Evolutionary conservation across 2,797 vertebrate species (phyloP), one percentile per base, ranked within the genome.

Genomic region (Crocodylus rhombifer): DNA sequence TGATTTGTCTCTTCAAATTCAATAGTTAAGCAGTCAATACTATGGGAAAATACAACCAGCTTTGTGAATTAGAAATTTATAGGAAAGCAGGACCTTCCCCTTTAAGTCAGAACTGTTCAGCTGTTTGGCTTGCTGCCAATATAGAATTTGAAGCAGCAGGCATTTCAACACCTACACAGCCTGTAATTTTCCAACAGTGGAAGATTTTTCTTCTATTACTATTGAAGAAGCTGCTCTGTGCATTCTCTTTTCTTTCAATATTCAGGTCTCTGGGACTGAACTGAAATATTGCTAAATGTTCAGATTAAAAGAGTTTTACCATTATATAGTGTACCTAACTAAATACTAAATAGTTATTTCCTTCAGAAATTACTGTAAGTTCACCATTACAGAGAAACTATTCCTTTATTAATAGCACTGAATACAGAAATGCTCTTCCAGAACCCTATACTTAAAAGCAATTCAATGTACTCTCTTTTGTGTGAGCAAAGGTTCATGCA

Each of bases 91-190:
- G 89, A 56, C 1, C 4, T 92, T 94, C 85, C 58, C 67, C 95
- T 96, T 96, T 95, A 96, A 96, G 86, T 1, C 25, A 90, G 85
- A 91, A 88, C 88, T 7, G 64, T 74, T 93, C 77, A 91, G 77
- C 6, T 77, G 57, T 84, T 63, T 97, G 97, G 95, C 88, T 91
- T 84, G 63, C 94, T 93, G 94, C 94, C 96, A 95, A 81, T 84
- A 94, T 94, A 94, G 86, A 95, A 94, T 96, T 77, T 74, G 95
- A 94, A 95, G 90, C 92, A 92, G 88, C 81, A 96, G 96, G 92
- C 93, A 91, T 94, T 96, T 95, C 93, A 95, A 95, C 97, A 96
- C 97, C 96, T 96, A 97, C 96, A 95, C 87, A 96, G 93, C 88
- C 93, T 95, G 96, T 96, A 97, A 96, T 97, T 97, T 97, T 97